Percentiles rank a stretch among this genome's conserved stretches.
These are phyloP conservation scores for Himalopsyche phryganea DNA, from an alignment of 1,140 invertebrate species.

Conservation along the genomic window DNA sequence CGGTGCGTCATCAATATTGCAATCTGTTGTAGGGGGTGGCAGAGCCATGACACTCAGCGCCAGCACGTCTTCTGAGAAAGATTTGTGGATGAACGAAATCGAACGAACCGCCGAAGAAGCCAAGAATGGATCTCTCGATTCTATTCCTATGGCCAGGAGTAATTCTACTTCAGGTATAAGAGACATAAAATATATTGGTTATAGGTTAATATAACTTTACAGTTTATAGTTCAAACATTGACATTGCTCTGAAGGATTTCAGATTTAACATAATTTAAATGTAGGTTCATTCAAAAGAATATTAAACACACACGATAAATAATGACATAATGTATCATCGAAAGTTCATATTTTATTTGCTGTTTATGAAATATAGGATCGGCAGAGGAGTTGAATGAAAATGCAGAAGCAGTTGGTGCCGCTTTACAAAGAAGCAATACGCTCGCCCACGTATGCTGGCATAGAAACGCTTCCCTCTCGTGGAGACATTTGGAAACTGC, in stretches of 20 bases:
- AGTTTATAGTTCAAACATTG: too few relatives aligned
- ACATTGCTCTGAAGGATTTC: too few relatives aligned
- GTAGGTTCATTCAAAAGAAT: too few relatives aligned
- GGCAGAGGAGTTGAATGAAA: conserved; percentile 71
- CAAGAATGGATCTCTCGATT: conserved; percentile 43
- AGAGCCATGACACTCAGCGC: conserved; percentile 70
- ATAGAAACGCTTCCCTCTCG: conserved; percentile 85
- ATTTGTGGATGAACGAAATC: conserved; percentile 83
- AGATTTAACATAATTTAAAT: conserved; percentile 6
- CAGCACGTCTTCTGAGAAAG: conserved; percentile 79
- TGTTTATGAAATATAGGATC: too few relatives aligned
- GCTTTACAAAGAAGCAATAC: conserved; percentile 67
- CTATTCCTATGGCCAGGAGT: conserved; percentile 5
- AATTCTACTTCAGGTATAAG: conserved; percentile 20
- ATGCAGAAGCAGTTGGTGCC: conserved; percentile 54
- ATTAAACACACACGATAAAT: too few relatives aligned
- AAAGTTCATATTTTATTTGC: too few relatives aligned
- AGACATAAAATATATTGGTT: too few relatives aligned
- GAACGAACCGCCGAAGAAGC: conserved; percentile 67
- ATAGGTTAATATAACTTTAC: too few relatives aligned
- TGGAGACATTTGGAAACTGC: conserved; percentile 77
- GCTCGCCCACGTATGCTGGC: conserved; percentile 97
- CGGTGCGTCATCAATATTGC: too few relatives aligned
- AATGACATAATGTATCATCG: too few relatives aligned
- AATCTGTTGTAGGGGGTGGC: conserved; percentile 51